These are phyloP conservation scores for Cassiopea andromeda DNA, from an alignment of 30 jellyfish, hydroid and myxozoan species.

Conservation along the genomic window DNA sequence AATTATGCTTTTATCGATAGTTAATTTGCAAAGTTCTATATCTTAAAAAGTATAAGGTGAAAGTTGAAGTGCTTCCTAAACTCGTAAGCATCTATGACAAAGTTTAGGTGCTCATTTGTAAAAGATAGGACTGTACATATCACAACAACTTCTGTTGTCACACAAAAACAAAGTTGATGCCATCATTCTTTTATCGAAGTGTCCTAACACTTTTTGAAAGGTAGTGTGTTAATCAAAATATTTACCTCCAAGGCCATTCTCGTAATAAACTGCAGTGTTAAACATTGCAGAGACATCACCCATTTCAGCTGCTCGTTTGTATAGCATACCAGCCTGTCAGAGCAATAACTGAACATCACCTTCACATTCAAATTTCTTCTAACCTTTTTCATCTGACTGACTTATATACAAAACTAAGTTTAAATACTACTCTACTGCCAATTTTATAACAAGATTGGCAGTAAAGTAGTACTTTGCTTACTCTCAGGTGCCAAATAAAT, in stretches of 20 bases:
- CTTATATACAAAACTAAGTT: neutral
- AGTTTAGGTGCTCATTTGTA: too few relatives aligned
- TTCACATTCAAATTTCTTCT: neutral
- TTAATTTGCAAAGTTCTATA: too few relatives aligned
- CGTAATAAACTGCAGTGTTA: constrained; percentile 60
- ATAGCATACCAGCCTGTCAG: constrained; percentile 54
- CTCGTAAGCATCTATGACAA: neutral
- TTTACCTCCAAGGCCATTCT: constrained; percentile 66
- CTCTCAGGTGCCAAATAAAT: neutral
- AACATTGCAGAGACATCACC: constrained; percentile 65
- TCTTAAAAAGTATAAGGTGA: too few relatives aligned
- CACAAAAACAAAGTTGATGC: too few relatives aligned
- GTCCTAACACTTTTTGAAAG: too few relatives aligned
- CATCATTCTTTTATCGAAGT: too few relatives aligned
- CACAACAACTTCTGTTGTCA: too few relatives aligned
- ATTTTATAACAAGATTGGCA: too few relatives aligned
- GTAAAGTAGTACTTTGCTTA: neutral
- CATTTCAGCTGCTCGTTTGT: constrained; percentile 63
- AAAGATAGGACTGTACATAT: too few relatives aligned
- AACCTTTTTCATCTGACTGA: neutral
- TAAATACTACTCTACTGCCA: neutral
- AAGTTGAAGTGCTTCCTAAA: too few relatives aligned
- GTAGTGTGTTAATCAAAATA: too few relatives aligned
- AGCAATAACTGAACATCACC: neutral
- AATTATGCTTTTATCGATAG: too few relatives aligned